Base-by-base conservation (phyloP, 2,113 vertebrate species). In the Cynoglossus semilaevis region DNA sequence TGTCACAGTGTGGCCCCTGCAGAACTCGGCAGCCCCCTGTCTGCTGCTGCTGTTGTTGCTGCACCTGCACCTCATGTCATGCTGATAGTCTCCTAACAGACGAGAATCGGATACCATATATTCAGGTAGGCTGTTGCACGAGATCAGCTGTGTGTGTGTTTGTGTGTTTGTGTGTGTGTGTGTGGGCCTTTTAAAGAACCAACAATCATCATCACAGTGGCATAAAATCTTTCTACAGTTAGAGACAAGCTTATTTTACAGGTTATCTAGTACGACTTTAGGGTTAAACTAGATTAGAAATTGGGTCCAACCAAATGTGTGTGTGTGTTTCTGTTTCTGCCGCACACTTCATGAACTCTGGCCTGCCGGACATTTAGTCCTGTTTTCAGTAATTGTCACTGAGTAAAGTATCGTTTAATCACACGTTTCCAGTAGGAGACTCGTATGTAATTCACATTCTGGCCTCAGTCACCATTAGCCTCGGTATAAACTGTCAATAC, bases 11-110 rank as follows among this genome's bases (percentile, higher is more conserved):
- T 41, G 38, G 11, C 11, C 14, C 10, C 38, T 12, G 38, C 37
- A 61, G 72, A 42, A 53, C 57, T 66, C 49, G 50, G 42, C 58
- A 60, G 48, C 16, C 52, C 36, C 40, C 59, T 36, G 43, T 63
- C 46, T 72, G 48, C 64, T 61, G 69, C 72, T 36, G 43, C 76
- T 67, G 71, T 18, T 70, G 48, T 62, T 58, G 69, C 72, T 37
- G 43, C 76, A 64, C 69, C 18, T 70, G 72, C 78, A 74, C 81
- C 64, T 79, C 81, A 80, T 80, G 73, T 49, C 81, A 74, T 77
- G 59, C 50, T 63, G 69, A 65, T 66, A 72, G 70, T 80, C 67
- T 75, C 77, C 70, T 88, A 82, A 86, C 81, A 64, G 82, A 83
- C 58, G 70, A 58, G 64, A 63, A 83, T 83, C 74, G 49, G 81